Percentiles rank a stretch among this genome's conserved stretches.
Conservation (phyloP, 2,113 vertebrate species). For the Engraulis encrasicolus region DNA sequence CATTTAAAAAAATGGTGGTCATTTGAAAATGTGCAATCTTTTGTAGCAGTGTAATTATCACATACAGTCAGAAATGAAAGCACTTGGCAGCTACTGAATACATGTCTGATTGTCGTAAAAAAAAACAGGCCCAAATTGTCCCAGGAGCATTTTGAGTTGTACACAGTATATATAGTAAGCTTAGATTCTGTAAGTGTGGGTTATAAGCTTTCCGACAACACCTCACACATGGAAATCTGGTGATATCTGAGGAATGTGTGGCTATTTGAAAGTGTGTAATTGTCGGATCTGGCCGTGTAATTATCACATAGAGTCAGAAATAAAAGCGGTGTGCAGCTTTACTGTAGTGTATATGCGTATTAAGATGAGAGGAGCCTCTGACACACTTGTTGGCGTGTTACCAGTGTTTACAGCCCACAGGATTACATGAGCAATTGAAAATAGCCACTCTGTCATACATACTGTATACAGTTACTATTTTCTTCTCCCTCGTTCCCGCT, state of each 20-base stretch:
- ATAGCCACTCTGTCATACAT: neutral
- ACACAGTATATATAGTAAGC: too few species aligned
- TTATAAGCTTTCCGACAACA: too few species aligned
- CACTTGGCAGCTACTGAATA: neutral
- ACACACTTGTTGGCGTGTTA: neutral
- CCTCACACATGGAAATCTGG: too few species aligned
- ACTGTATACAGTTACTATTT: neutral
- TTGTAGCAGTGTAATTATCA: slow-evolving; percentile 16
- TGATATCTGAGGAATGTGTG: too few species aligned
- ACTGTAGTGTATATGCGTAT: neutral
- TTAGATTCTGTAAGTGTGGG: too few species aligned
- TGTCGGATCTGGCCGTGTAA: too few species aligned
- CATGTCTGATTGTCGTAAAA: too few species aligned
- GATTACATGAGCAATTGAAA: neutral
- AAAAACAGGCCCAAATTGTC: too few species aligned
- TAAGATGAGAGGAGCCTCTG: neutral
- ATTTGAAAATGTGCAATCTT: too few species aligned
- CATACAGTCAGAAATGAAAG: neutral
- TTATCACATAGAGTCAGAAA: neutral
- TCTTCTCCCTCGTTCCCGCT: neutral
- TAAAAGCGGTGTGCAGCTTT: neutral
- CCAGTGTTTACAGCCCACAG: neutral
- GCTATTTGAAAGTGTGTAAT: too few species aligned
- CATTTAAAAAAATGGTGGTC: too few species aligned
- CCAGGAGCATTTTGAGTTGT: too few species aligned